phyloP scores from a whole-genome alignment of 1,140 invertebrate genomes.

The Procambarus virginalis region DNA sequence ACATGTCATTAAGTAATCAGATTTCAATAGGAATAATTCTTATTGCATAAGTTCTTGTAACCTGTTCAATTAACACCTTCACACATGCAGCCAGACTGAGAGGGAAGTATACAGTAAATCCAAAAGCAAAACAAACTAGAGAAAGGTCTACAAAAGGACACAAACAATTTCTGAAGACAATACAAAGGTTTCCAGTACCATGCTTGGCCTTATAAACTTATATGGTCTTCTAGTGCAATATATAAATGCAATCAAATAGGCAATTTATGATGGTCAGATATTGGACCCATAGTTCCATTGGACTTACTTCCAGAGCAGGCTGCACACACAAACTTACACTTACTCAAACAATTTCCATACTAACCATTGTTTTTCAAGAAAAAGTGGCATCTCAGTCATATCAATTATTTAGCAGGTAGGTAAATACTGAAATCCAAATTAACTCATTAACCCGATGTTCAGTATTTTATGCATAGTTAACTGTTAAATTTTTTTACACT shows the following conservation, averaged over 20 bases:
- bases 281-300: conserved; percentile 13
- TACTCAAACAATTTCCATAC: conserved; percentile 12
- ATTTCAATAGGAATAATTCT: conserved; percentile 7
- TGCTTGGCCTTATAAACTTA: conserved; percentile 21
- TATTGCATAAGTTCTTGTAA: conserved; percentile 3
- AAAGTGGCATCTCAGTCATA: conserved; percentile 8
- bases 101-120: conserved; percentile 1
- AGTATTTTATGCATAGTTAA: background rate
- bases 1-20: background rate
- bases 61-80: background rate
- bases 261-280: conserved; percentile 6
- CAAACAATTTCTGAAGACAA: conserved; percentile 16
- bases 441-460: background rate
- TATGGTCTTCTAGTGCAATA: conserved; percentile 33
- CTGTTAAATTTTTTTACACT: background rate
- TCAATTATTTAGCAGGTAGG: background rate
- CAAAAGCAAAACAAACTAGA: conserved; percentile 33
- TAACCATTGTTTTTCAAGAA: background rate
- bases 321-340: conserved; percentile 28
- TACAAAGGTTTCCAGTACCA: conserved; percentile 31
- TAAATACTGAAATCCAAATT: background rate
- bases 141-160: conserved; percentile 24
- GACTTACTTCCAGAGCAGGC: background rate
- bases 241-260: conserved; percentile 38
- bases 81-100: conserved; percentile 15